Evolutionary conservation across 1,140 invertebrate species (phyloP).

Genomic region (Geopemphigus sp.): DNA sequence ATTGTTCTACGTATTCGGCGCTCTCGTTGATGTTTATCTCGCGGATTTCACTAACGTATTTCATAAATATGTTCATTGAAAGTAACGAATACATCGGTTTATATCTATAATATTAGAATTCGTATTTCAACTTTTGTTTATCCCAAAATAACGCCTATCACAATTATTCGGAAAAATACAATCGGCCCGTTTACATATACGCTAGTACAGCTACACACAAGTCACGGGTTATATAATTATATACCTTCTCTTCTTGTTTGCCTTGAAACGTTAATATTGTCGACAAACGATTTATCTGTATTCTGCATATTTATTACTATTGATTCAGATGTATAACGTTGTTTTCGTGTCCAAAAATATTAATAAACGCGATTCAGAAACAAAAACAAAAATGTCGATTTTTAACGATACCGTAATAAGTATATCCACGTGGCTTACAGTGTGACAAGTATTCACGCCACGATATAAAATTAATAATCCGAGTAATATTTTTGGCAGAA

Average conservation of each 20-base stretch:
- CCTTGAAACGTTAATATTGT: slow-evolving; percentile 15
- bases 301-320: slow-evolving; percentile 6
- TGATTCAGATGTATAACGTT: too few relatives aligned
- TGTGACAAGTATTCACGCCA: too few relatives aligned
- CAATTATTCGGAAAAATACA: not conserved
- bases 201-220: not conserved
- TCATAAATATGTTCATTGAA: not conserved
- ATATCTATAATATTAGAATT: not conserved
- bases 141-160: not conserved
- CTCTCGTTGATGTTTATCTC: not conserved
- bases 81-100: not conserved
- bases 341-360: too few relatives aligned
- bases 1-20: not conserved
- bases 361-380: too few relatives aligned
- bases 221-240: slow-evolving; percentile 2
- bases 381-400: too few relatives aligned
- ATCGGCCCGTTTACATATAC: not conserved
- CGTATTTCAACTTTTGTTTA: not conserved
- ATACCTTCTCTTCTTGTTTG: slow-evolving; percentile 18
- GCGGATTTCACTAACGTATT: not conserved
- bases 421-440: too few relatives aligned
- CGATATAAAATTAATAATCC: too few relatives aligned
- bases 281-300: not conserved
- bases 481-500: too few relatives aligned
- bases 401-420: too few relatives aligned